Evolutionary conservation across 2,797 vertebrate genomes (phyloP), one percentile per base, ranked within the genome.

Genomic region (Enteromius trimaculatus): DNA sequence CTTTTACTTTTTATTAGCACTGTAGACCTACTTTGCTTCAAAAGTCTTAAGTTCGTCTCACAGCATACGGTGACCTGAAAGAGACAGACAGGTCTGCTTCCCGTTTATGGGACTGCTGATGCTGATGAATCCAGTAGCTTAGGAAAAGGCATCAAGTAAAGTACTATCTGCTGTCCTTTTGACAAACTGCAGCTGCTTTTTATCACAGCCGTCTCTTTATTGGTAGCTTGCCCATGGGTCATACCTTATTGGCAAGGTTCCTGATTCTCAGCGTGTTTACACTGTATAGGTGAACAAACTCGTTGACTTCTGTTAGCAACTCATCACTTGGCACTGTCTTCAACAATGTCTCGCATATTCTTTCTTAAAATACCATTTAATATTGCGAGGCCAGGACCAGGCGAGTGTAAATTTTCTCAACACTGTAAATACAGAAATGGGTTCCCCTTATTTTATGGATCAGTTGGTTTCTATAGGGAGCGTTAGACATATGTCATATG

Each of bases 141-240:
- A 68, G 74, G 51, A 26, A 69, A 77, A 70, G 75, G 21, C 64
- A 70, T 83, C 29, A 62, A 60, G 64, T 17, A 70, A 53, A 83
- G 81, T 78, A 70, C 51, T 13, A n/a, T 77, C 65, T 60, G 51
- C 74, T 83, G 64, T 78, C 81, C 19, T 60, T 76, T 70, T 83
- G 81, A 83, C 62, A 83, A 70, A 83, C 14, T 71, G 14, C 75
- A 58, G 53, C 29, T 37, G 53, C 51, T 16, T 55, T 83, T 82
- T 76, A 82, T 82, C 81, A 77, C 80, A 14, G n/a, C 47, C 53
- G 71, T 76, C 71, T 53, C 60, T 76, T 71, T 83, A 77, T 60
- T 69, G 51, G 74, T 77, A 49, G 72, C 19, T 53, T 42, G 64
- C 72, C 37, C 49, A 70, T 77, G 37, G 75, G 75, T 83, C 53